Evolutionary conservation across 2,113 vertebrate species (phyloP).

Genomic region (Thunnus thynnus): DNA sequence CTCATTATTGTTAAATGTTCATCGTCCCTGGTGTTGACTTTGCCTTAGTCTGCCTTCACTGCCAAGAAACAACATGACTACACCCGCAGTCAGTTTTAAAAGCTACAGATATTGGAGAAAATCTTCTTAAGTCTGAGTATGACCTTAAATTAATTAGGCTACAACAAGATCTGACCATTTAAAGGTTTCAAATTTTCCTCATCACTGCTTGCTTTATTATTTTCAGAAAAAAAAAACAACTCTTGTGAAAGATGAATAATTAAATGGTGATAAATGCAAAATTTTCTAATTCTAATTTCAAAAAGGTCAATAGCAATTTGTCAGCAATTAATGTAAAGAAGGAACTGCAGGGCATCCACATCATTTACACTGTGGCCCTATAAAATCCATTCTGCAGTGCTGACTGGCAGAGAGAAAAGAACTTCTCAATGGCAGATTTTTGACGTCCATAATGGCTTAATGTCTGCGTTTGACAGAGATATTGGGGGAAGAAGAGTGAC

Average conservation of each 20-base stretch:
- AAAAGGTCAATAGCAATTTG: conserved; percentile 83
- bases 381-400: conserved; percentile 67
- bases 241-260: conserved; percentile 62
- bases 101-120: conserved; percentile 46
- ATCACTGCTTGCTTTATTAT: conserved; percentile 42
- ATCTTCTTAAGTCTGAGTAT: conserved; percentile 65
- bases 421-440: conserved; percentile 86
- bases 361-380: conserved; percentile 66
- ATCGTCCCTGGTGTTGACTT: conserved; percentile 79
- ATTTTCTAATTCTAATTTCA: conserved; percentile 61
- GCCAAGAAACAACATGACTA: conserved; percentile 66
- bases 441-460: conserved; percentile 90
- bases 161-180: conserved; percentile 56
- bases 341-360: conserved; percentile 74
- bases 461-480: conserved; percentile 88
- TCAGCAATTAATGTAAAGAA: conserved; percentile 81
- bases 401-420: conserved; percentile 82
- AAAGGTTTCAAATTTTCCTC: conserved; percentile 41
- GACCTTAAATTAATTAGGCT: conserved; percentile 72
- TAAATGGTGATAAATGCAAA: conserved; percentile 55
- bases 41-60: conserved; percentile 63
- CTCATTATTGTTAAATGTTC: conserved; percentile 87
- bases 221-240: conserved; percentile 42
- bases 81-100: conserved; percentile 43
- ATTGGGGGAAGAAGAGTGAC: conserved; percentile 84